Evolutionary conservation across 2,113 vertebrate genomes (phyloP), one percentile per base, ranked within the genome.

Genomic region (Corvus moneduloides): DNA sequence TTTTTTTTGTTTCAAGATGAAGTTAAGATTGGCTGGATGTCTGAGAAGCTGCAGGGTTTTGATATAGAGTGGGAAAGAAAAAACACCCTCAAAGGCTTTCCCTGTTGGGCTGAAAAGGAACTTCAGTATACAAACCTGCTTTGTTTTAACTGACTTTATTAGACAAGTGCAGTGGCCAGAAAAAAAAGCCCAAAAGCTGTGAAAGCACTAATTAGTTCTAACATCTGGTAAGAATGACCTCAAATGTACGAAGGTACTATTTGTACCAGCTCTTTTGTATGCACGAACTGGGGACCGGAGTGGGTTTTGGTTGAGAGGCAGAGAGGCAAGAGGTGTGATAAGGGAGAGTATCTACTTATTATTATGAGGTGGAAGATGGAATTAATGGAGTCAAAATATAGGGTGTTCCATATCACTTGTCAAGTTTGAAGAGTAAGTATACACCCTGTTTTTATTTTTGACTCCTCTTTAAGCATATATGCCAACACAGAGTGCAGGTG

Each of bases 121-220:
- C 51, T 77, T 90, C 59, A 90, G 72, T 54, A 59, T 32, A 23
- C n/a, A 54, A 89, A 78, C 56, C 28, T 82, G 62, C 54, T 93
- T 89, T 94, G 61, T 92, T 95, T 95, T 82, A 92, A 72, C 66
- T 79, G 73, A 92, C 59, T 95, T 84, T 79, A 67, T 84, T 49
- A 56, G 44, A 44, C 14, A 2, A 83, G 20, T 61, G 33, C 61
- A 90, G 72, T 39, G 59, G 43, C n/a, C 13, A 82, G n/a, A 49
- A 82, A 79, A 90, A 90, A 74, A 79, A 82, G 6, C 9, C 10
- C 52, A 21, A 86, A 94, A 94, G 16, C 51, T 87, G 41, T 85
- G 71, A 95, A 90, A 91, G 13, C n/a, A 33, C 49, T 82, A 43
- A 95, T 89, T 89, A 89, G 16, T 72, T 82, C 52, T 72, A 93